Conservation (phyloP, 1,140 invertebrate genomes). For the Chionoecetes opilio region DNA sequence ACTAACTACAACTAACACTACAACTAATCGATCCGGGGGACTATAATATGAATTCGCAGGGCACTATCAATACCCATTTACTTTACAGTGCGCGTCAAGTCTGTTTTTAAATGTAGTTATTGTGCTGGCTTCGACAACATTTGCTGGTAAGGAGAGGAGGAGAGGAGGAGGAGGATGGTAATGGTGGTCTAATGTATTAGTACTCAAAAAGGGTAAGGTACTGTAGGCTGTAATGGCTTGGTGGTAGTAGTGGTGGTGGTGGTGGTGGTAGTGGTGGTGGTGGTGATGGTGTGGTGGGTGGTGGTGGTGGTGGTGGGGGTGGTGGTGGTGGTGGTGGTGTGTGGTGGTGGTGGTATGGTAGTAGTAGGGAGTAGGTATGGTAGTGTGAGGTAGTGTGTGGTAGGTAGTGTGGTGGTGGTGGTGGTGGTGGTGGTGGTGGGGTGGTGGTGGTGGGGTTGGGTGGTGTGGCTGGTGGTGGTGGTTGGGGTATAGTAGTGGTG, state of each 20-base stretch:
- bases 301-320: not conserved
- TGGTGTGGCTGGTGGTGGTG: not conserved
- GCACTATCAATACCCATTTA: no score
- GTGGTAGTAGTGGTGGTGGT: not conserved
- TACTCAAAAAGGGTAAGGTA: not conserved
- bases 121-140: no score
- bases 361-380: no score
- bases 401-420: no score
- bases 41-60: no score
- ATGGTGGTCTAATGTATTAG: not conserved
- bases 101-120: no score
- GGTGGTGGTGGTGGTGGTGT: not conserved
- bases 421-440: no score
- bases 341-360: not conserved
- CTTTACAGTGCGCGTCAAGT: no score
- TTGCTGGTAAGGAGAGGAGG: not conserved
- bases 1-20: no score
- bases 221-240: not conserved
- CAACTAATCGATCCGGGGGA: no score
- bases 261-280: not conserved
- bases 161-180: conserved; percentile 12
- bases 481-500: not conserved
- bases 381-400: no score
- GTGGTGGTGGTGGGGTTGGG: not conserved
- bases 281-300: not conserved